Base-by-base conservation (phyloP, 2,888 invertebrate species). In the Cactoblastis cactorum region DNA sequence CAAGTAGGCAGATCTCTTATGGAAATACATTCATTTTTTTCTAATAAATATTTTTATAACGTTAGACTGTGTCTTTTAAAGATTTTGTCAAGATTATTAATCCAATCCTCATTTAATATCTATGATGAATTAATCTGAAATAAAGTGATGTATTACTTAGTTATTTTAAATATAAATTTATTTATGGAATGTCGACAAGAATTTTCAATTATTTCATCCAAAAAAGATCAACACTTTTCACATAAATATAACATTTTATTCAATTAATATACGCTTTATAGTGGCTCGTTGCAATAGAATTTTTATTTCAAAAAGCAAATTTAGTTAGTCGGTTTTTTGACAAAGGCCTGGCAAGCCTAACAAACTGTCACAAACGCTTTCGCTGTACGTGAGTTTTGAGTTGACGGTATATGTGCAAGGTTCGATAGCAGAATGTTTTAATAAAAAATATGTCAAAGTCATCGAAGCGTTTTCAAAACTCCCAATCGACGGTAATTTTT, bases 321-420 rank as follows among this genome's bases (percentile, higher is more conserved):
- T 43, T 14, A 15, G 24, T 24, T 28, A 28, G 43, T 19, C 45
- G 18, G 33, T 49, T 34, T n/a, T 49, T 19, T 34, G 18, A 12
- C 46, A 46, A 46, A 46, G 46, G 35, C 22, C 33, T 19, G 41
- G 6, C 41, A 24, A 12, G 12, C 35, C 12, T 35, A 35, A 35
- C 22, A 46, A 46, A 41, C 52, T 45, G 51, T 43, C 51, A 43
- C 47, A 28, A 43, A 43, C 18, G n/a, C 18, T 33, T 37, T 45
- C 32, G 43, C 38, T 11, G 32, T n/a, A 41, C 38, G 32, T 17
- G 46, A 35, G 15, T 39, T 45, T 43, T 37, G 34, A 34, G 34
- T 35, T 35, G 35, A 50, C 19, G 8, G 19, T 14, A 35, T 34
- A 34, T 19, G 34, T 12, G 46, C 46, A 46, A 15, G 35, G 19